These are phyloP conservation scores for Hyaena hyaena DNA, from an alignment of 2,113 vertebrate genomes.

Conservation along the genomic window DNA sequence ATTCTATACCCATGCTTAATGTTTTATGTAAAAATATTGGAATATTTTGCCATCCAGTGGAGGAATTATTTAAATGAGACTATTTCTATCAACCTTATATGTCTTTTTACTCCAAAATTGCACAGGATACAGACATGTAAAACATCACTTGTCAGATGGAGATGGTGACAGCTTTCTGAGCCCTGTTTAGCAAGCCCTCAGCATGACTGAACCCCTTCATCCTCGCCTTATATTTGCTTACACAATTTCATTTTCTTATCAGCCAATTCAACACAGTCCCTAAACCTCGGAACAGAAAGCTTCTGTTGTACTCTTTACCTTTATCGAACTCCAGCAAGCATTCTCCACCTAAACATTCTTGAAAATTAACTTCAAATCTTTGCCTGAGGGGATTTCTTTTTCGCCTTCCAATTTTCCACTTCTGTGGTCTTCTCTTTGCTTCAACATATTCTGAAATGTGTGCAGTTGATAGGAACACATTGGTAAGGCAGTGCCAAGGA, in stretches of 20 bases:
- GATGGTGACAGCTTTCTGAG: constrained; percentile 36
- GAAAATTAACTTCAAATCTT: constrained; percentile 77
- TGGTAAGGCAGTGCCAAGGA: constrained; percentile 66
- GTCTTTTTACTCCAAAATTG: background rate
- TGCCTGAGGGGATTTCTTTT: constrained; percentile 66
- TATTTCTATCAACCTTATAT: background rate
- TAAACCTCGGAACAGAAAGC: constrained; percentile 38
- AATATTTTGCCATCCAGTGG: background rate
- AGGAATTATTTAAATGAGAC: background rate
- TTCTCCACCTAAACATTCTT: constrained; percentile 64
- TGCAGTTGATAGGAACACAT: constrained; percentile 82
- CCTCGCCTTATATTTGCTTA: constrained; percentile 62
- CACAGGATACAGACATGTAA: background rate
- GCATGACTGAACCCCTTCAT: background rate
- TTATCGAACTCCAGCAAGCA: constrained; percentile 71
- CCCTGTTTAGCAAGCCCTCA: background rate
- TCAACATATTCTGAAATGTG: constrained; percentile 68
- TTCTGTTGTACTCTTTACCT: constrained; percentile 49
- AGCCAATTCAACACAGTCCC: constrained; percentile 66
- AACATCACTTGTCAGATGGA: background rate
- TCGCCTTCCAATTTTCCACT: constrained; percentile 76
- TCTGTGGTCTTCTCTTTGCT: constrained; percentile 75
- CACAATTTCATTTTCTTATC: constrained; percentile 76
- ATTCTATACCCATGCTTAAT: constrained; percentile 46
- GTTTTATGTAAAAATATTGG: background rate